Base-by-base conservation (phyloP, 2,888 invertebrate genomes). In the Plutella xylostella region DNA sequence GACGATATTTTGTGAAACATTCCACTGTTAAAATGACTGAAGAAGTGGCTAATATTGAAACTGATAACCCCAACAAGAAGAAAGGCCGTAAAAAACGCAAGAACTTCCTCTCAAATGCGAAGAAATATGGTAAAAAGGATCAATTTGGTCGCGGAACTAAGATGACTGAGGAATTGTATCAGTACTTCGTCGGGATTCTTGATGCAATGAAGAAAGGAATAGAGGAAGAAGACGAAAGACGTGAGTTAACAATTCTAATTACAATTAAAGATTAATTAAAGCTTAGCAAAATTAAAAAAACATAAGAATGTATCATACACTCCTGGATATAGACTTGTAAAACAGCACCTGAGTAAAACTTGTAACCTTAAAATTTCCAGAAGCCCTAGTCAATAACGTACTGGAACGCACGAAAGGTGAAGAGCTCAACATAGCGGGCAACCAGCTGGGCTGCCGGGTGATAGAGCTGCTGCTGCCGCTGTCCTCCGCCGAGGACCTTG, bases 371-470 rank as follows among this genome's bases (percentile, higher is more conserved):
- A 12, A 3, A n/a, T 12, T 85, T 86, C 22, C 74, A 90, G 89
- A 68, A 45, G 76, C 86, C 1, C 87, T 94, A 61, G 90, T 90
- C 0, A 88, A 90, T 54, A 94, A 93, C 63, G 92, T 93, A 0
- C 86, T 93, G 45, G 89, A 90, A 51, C 87, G 91, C 59, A 91
- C 91, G 0, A 80, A 85, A 50, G 88, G 85, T 0, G 86, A 89
- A 50, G 94, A 94, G 71, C 69, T 92, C 0, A 87, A 91, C 33
- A 86, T 90, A 33, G 86, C 91, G 0, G 89, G 90, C 5, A 95
- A 95, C 72, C 94, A 94, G 70, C 85, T 94, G 0, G 92, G 92
- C 0, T 93, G 92, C 41, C 82, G 92, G 52, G 89, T 92, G 0
- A 74, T 95, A 1, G 94, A 95, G 60, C 82, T 87, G n/a, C 72